Base-by-base conservation (phyloP, 2,888 invertebrate genomes). In the Arctia plantaginis region DNA sequence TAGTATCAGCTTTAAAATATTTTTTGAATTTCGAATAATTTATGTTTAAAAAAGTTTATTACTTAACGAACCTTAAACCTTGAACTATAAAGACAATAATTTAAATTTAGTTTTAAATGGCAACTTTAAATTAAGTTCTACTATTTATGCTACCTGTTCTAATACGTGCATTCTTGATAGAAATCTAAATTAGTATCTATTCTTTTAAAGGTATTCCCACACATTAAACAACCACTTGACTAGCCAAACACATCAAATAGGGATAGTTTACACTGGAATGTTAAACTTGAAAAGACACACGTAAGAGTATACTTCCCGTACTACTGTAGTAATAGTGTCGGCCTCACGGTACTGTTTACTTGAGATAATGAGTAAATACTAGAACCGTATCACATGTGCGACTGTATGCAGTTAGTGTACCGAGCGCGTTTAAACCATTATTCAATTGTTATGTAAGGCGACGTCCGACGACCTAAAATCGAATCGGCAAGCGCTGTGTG, bases 381-480 rank as follows among this genome's bases (percentile, higher is more conserved):
- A 70, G 33, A 44, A 44, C 10, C 8, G 39, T 83, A 76, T 78
- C 74, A 81, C 78, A 79, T 78, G 66, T 75, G 78, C 77, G 78
- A 80, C 77, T 81, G 79, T 84, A 82, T 83, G 81, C 81, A 77
- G 79, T 74, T 79, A 76, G 77, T 76, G 77, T 80, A 59, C 62
- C 47, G 64, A 80, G 79, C 80, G 84, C 83, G 86, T 81, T 82
- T 83, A 86, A 84, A 86, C 88, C 89, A 92, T 94, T 93, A 93
- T 93, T 90, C 93, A 94, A 93, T 93, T 93, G 93, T 93, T 92
- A 92, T 90, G 89, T 92, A 93, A 93, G 90, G 82, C 90, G 90
- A 86, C 90, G 92, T 91, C 90, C 93, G 90, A 85, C 90, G 92
- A 92, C 91, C 93, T 92, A 92, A 90, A 92, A 93, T 87, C 88